These are phyloP conservation scores for Sarcophaga rosellei DNA, from an alignment of 2,888 invertebrate genomes.

Conservation along the genomic window DNA sequence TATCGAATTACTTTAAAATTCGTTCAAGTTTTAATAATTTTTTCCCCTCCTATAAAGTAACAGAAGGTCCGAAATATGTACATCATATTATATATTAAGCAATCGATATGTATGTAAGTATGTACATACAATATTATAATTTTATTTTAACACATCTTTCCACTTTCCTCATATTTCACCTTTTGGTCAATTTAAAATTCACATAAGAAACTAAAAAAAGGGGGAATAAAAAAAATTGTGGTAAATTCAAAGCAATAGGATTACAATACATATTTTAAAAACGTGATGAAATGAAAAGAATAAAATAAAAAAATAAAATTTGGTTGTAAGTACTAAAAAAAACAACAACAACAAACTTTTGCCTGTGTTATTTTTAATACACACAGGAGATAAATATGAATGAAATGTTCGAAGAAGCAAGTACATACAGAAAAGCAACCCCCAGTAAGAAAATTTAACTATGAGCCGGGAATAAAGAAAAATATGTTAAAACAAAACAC, in stretches of 20 bases:
- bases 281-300: constrained; percentile 11
- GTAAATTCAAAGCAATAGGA: constrained; percentile 47
- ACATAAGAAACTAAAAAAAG: not conserved
- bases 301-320: not conserved
- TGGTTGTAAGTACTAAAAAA: no score
- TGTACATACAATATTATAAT: no score
- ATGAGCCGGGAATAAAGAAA: not conserved
- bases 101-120: no score
- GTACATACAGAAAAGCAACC: constrained; percentile 31
- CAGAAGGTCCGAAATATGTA: no score
- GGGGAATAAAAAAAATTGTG: constrained; percentile 1
- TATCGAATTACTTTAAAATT: no score
- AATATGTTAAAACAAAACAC: constrained; percentile 9
- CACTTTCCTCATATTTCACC: not conserved
- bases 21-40: no score
- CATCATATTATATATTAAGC: no score
- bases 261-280: constrained; percentile 41
- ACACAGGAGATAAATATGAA: constrained; percentile 7
- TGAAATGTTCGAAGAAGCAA: not conserved
- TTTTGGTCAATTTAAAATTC: constrained; percentile 26
- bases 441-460: constrained; percentile 24
- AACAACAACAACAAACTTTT: constrained; percentile 23
- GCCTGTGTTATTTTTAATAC: constrained; percentile 30
- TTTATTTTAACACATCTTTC: no score
- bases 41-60: no score